Evolutionary conservation across 1,140 invertebrate genomes (phyloP), one percentile per base, ranked within the genome.

Genomic region (Penaeus indicus): DNA sequence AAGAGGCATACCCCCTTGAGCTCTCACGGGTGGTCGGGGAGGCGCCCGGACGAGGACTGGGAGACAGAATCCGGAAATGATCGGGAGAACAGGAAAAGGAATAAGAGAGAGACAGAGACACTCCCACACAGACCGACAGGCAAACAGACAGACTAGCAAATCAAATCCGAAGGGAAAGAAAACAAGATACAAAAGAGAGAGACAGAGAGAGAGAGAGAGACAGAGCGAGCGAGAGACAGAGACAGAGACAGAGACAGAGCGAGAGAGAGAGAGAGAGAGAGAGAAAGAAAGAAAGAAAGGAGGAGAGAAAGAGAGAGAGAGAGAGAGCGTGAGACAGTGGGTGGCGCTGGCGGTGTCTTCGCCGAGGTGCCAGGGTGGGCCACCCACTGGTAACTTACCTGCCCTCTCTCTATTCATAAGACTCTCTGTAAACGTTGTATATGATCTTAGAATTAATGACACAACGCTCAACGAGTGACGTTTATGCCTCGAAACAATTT

Each of bases 371-470:
- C n/a, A 64, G 38, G 62, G 16, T 19, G 81, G 87, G 67, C 87
- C 72, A 72, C 87, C 87, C 72, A 72, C 60, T 32, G 47, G 60
- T 84, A 82, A 77, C 27, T 84, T 84, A 63, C 81, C 72, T 61
- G 47, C 54, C 54, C 54, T 84, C 87, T 88, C 81, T 78, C 69
- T 88, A 88, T 88, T 88, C 87, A 88, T 88, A 88, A 88, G 87
- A 88, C 84, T 88, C 87, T 78, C 87, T 54, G 81, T 77, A 88
- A 88, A 88, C 64, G 69, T 88, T 88, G 81, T 88, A 83, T 88
- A 88, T 88, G 87, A 88, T 88, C 87, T 88, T 79, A 62, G 78
- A 88, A 88, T 88, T 88, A 88, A 88, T 84, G 87, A 63, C 72
- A 25, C 81, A 80, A 27, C 47, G 69, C 87, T 79, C 60, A 22